Evolutionary conservation across 1,140 invertebrate species (phyloP), one percentile per base, ranked within the genome.

Genomic region (Hormaphis cornu): DNA sequence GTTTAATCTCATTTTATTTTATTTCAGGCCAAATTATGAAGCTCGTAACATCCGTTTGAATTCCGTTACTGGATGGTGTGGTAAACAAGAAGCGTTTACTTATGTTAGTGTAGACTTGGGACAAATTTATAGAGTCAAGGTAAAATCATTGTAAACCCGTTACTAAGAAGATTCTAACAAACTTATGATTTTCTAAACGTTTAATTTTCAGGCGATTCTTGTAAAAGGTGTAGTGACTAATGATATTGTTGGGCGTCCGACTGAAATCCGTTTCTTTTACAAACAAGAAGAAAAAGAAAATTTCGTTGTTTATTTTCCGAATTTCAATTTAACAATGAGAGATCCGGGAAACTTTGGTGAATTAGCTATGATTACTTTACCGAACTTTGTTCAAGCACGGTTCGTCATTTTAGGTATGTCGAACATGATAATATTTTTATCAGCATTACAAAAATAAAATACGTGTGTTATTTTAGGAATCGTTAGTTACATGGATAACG

Each of bases 181-280:
- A 10, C 40, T 42, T 9, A 42, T 42, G 9, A 10, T 9, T 42
- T 10, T 10, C 9, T n/a, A 69, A 24, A 22, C 5, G 10, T 16
- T 33, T 35, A 46, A 33, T 66, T n/a, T 35, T 12, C 54, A 76
- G 80, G 90, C 89, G 4, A 92, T 95, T 73, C 79, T 95, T 26
- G 90, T 95, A 0, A 94, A 95, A 80, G 93, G 93, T 61, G 93
- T 96, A 14, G 90, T 96, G 4, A 95, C 93, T 1, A 95, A 94
- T 73, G 93, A 95, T 75, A 93, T 95, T 58, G 93, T 95, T 12
- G 93, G 93, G 66, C 82, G 93, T 69, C 93, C 93, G 8, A 97
- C 93, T 0, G 93, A 97, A 82, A 93, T 97, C 69, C 82, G 95
- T 70, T 94, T 97, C 80, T 97, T 97, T 82, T 97, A 97, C 77